These are phyloP conservation scores for Danaus plexippus DNA, from an alignment of 1,140 invertebrate genomes.

Conservation along the genomic window DNA sequence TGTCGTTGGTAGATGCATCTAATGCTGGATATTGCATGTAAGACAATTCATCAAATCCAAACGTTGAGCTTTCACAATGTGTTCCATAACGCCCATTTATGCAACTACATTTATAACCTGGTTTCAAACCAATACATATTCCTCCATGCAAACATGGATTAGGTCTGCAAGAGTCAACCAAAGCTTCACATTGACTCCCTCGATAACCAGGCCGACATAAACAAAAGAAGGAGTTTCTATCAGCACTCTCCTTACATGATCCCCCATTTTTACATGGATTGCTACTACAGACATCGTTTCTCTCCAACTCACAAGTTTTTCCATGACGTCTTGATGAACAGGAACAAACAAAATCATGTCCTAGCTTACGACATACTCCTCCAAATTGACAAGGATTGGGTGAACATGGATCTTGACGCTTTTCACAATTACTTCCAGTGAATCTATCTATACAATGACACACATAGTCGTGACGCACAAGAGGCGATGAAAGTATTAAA, in stretches of 20 bases:
- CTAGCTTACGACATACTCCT: slow-evolving; percentile 85
- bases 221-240: slow-evolving; percentile 90
- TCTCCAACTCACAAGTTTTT: slow-evolving; percentile 86
- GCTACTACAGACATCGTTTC: slow-evolving; percentile 85
- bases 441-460: slow-evolving; percentile 87
- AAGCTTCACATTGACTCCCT: slow-evolving; percentile 88
- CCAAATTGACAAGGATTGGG: slow-evolving; percentile 89
- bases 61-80: slow-evolving; percentile 91
- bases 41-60: slow-evolving; percentile 90
- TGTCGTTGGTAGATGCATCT: slow-evolving; percentile 90
- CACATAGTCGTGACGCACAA: slow-evolving; percentile 81
- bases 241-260: slow-evolving; percentile 88
- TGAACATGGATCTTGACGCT: slow-evolving; percentile 90
- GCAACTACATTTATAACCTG: slow-evolving; percentile 91
- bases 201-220: slow-evolving; percentile 90
- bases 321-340: slow-evolving; percentile 86
- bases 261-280: slow-evolving; percentile 92
- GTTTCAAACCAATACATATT: slow-evolving; percentile 85
- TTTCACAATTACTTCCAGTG: slow-evolving; percentile 84
- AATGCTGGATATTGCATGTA: slow-evolving; percentile 90
- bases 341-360: slow-evolving; percentile 85
- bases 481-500: slow-evolving; percentile 85
- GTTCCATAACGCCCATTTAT: slow-evolving; percentile 88
- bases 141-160: slow-evolving; percentile 92
- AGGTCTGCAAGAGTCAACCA: slow-evolving; percentile 89